Percentiles rank a stretch among this genome's conserved stretches.
These are phyloP conservation scores for Betta splendens DNA, from an alignment of 2,797 vertebrate genomes.

Conservation along the genomic window DNA sequence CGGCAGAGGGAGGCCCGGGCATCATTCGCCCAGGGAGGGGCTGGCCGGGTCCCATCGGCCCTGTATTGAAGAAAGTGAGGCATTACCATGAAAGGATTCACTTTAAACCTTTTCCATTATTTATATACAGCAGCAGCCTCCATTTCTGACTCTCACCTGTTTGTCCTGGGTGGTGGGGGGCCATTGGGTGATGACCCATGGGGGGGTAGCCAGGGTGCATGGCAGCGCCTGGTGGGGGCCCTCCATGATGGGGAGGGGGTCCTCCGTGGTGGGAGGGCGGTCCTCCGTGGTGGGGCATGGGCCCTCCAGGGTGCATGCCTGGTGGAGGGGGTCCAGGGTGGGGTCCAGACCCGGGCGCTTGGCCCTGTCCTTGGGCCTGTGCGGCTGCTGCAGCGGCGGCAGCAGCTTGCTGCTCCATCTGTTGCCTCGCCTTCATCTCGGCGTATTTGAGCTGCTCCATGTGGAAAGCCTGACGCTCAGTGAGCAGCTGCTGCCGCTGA, in stretches of 20 bases:
- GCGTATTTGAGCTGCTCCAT: conserved; percentile 99
- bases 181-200: conserved; percentile 92
- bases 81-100: too few relatives aligned
- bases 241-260: conserved; percentile 59
- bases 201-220: conserved; percentile 88
- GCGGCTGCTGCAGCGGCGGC: conserved; percentile 71
- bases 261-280: conserved; percentile 75
- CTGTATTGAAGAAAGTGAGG: conserved; percentile 44
- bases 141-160: conserved; percentile 78
- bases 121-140: background rate
- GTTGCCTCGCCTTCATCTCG: conserved; percentile 93
- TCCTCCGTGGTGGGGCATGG: conserved; percentile 69
- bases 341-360: conserved; percentile 64
- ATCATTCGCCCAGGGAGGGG: conserved; percentile 87
- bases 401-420: conserved; percentile 91
- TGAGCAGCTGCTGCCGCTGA: conserved; percentile 96
- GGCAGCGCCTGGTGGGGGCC: conserved; percentile 72
- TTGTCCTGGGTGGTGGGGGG: conserved; percentile 88
- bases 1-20: conserved; percentile 74
- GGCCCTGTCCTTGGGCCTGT: conserved; percentile 75
- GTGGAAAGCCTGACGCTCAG: conserved; percentile 97
- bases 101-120: too few relatives aligned
- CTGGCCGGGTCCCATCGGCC: conserved; percentile 84
- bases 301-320: conserved; percentile 67
- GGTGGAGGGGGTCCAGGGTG: conserved; percentile 71